Evolutionary conservation across 2,113 vertebrate genomes (phyloP).

Genomic region (Phainopepla nitens): DNA sequence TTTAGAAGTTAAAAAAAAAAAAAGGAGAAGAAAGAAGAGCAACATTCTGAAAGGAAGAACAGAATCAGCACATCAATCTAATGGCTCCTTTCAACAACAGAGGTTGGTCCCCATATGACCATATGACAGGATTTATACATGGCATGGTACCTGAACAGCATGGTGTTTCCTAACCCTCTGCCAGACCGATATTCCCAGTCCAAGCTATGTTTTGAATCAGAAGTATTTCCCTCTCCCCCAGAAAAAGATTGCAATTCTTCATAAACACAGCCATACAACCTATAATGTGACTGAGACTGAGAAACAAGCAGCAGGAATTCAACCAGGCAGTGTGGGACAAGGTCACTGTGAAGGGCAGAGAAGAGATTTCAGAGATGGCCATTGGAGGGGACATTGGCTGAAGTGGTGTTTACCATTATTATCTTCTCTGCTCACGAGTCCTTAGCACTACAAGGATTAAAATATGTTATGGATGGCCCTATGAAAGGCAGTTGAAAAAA

Average conservation of each 20-base stretch:
- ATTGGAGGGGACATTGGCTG: background rate
- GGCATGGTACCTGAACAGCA: background rate
- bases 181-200: background rate
- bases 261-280: background rate
- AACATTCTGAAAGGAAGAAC: background rate
- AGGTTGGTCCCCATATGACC: rapidly evolving
- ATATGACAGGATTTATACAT: background rate
- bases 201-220: background rate
- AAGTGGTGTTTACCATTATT: background rate
- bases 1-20: background rate
- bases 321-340: background rate
- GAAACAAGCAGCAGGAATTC: background rate
- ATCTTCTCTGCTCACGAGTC: background rate
- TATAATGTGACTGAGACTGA: background rate
- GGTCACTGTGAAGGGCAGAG: background rate
- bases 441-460: background rate
- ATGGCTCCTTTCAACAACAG: background rate
- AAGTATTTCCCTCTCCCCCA: background rate
- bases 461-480: background rate
- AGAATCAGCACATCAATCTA: background rate
- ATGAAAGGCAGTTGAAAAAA: background rate
- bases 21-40: rapidly evolving
- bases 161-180: background rate
- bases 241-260: background rate
- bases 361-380: background rate